phyloP scores from a whole-genome alignment of 2,797 vertebrate genomes.

The Neoniphon sammara region DNA sequence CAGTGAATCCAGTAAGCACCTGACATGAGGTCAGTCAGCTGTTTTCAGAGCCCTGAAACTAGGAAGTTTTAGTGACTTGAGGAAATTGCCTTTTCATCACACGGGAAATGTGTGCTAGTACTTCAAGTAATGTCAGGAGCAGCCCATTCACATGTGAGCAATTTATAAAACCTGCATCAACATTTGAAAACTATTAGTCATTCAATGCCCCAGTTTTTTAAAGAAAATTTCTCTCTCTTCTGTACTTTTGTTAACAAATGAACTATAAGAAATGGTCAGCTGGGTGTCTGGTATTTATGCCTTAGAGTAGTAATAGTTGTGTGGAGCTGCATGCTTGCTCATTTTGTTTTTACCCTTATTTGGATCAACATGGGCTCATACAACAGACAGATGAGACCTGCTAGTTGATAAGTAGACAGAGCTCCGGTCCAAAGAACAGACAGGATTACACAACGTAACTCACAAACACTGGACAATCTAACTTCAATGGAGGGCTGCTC shows the following conservation, averaged over 20 bases:
- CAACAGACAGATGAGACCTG: not conserved
- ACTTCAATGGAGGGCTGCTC: slow-evolving; percentile 38
- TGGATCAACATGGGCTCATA: slow-evolving; percentile 2
- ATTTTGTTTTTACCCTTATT: slow-evolving; percentile 15
- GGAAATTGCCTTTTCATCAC: slow-evolving; percentile 9
- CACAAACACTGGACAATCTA: slow-evolving; percentile 53
- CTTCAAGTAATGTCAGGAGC: slow-evolving; percentile 16
- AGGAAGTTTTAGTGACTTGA: slow-evolving; percentile 39
- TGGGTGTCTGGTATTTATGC: slow-evolving; percentile 26
- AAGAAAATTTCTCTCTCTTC: not conserved
- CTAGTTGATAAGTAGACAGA: not conserved
- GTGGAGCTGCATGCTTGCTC: not conserved
- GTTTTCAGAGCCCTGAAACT: slow-evolving; percentile 5
- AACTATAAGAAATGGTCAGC: not conserved
- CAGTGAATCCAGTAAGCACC: slow-evolving; percentile 30
- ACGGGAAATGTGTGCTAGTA: slow-evolving; percentile 25
- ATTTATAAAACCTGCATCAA: not conserved
- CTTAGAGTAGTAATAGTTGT: slow-evolving; percentile 37
- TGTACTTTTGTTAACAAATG: slow-evolving; percentile 7
- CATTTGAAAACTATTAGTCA: not conserved
- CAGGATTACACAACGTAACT: slow-evolving; percentile 25
- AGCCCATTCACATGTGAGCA: slow-evolving; percentile 2
- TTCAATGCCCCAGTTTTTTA: not conserved
- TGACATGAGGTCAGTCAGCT: slow-evolving; percentile 41
- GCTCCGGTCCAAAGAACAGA: slow-evolving; percentile 4